Conservation (phyloP, 2,113 vertebrate genomes). For the Orientallactaga bullata region DNA sequence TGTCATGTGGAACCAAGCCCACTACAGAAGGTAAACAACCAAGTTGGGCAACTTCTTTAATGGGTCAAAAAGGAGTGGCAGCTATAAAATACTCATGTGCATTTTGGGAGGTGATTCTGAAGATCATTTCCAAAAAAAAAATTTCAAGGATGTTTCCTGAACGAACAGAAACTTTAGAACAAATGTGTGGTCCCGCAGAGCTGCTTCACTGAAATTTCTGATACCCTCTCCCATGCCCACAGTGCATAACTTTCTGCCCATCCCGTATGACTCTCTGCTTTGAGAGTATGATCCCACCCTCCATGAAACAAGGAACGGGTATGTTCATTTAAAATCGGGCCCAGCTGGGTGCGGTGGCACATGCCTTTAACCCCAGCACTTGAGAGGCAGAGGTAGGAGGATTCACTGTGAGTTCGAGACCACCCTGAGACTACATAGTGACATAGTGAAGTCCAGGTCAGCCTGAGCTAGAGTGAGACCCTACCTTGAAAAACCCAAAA, state of each 20-base stretch:
- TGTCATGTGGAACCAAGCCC: slow-evolving; percentile 1
- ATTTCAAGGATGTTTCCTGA: background rate
- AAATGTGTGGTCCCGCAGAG: background rate
- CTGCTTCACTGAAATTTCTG: background rate
- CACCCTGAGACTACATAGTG: too few species aligned
- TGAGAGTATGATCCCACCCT: background rate
- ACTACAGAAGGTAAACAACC: background rate
- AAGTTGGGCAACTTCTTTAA: background rate
- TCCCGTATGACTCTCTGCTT: background rate
- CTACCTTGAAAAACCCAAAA: too few species aligned
- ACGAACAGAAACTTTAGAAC: background rate
- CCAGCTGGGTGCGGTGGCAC: too few species aligned
- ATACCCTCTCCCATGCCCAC: background rate
- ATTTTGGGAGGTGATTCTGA: slow-evolving; percentile 19
- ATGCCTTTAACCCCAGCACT: too few species aligned
- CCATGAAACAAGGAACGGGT: background rate
- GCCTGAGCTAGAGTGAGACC: too few species aligned
- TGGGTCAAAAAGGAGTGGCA: background rate
- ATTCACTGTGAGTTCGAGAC: too few species aligned
- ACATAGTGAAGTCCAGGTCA: too few species aligned
- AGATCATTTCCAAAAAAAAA: slow-evolving; percentile 22
- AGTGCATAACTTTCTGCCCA: background rate
- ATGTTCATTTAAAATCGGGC: background rate
- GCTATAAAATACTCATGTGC: background rate
- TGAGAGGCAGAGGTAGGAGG: too few species aligned